Evolutionary conservation across 1,140 invertebrate species (phyloP), one percentile per base, ranked within the genome.

Genomic region (Tetranychus urticae): DNA sequence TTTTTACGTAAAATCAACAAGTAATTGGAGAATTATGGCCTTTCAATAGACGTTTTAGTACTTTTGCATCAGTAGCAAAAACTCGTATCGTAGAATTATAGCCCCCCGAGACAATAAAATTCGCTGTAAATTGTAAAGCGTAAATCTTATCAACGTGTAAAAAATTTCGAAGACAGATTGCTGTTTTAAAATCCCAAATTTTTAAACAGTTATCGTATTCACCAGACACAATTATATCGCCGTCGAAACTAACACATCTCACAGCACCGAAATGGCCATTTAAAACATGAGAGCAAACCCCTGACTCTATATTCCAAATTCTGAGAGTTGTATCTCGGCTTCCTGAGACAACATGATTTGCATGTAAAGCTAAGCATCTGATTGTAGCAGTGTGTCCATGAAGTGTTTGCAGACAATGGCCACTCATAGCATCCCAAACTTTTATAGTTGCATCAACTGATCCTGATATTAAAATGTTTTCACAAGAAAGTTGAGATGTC

Each of bases 181-280:
- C 89, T 36, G 84, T 82, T 66, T 90, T 85, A 1, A 89, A 89
- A 77, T 97, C 88, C 94, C 94, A 99, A 8, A 99, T 88, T 74
- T 94, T 94, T 1, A 98, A 92, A 78, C 89, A 88, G 71, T 88
- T 93, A 72, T 99, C 96, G 69, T 99, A 99, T 1, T 92, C 92
- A 13, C 94, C 96, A 62, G 88, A 89, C 10, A 97, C 89, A 23
- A 98, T 90, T 47, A 88, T 74, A 66, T 84, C 81, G 0, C 93
- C 94, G 75, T 98, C 90, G 75, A 93, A 98, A 77, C 98, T 92
- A 59, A 98, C 94, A 79, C 94, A 98, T 4, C 94, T 79, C 1
- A 99, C 93, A 1, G 94, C 94, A 0, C 92, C 93, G 68, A 92
- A 76, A 74, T 99, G 94, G 1, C 94, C 94, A 33, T 92, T 83